Conservation (phyloP, 2,113 vertebrate species). For the Cyprinodon brontotheroides region DNA sequence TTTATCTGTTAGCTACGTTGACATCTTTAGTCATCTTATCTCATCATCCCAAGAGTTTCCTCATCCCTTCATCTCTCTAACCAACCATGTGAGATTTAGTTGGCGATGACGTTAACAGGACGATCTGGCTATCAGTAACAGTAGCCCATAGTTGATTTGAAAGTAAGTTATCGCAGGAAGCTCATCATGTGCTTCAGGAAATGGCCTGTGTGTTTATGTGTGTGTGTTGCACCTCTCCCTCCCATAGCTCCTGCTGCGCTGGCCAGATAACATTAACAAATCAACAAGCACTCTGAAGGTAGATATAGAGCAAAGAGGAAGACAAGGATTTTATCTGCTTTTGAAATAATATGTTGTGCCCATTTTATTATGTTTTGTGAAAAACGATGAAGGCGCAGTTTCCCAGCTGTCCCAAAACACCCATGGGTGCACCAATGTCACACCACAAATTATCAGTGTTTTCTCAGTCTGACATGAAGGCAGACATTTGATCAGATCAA, state of each 20-base stretch:
- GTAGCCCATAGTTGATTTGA: constrained; percentile 50
- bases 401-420: constrained; percentile 52
- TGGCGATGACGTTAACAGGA: constrained; percentile 19
- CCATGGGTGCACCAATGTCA: not conserved
- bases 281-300: constrained; percentile 34
- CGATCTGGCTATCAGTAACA: constrained; percentile 31
- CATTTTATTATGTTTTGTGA: constrained; percentile 43
- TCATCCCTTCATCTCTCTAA: not conserved
- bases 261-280: constrained; percentile 66
- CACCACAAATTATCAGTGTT: constrained; percentile 51
- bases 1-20: not conserved
- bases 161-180: constrained; percentile 62
- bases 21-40: not conserved
- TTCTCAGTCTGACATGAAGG: constrained; percentile 33
- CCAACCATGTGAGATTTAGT: not conserved
- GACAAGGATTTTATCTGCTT: constrained; percentile 57
- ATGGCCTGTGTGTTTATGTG: constrained; percentile 32
- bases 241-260: constrained; percentile 50
- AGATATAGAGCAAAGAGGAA: constrained; percentile 36
- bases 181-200: constrained; percentile 53
- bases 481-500: not conserved
- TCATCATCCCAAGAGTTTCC: not conserved
- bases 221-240: constrained; percentile 31
- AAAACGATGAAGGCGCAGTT: constrained; percentile 52
- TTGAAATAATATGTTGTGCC: constrained; percentile 65